phyloP scores from a whole-genome alignment of 2,888 invertebrate species.

The Drosophila rellima region DNA sequence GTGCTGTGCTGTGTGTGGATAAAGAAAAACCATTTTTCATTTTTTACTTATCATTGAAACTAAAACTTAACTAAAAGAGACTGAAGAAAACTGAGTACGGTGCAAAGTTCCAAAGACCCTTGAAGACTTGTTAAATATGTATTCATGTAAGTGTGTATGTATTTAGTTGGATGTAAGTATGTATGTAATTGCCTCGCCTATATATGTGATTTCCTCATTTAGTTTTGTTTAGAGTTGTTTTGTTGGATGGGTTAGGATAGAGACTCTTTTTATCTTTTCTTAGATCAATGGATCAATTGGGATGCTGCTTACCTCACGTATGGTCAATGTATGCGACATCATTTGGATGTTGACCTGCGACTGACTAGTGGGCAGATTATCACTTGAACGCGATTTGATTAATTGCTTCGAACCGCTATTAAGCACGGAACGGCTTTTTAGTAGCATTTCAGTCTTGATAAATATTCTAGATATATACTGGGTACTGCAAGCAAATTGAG shows the following conservation, averaged over 20 bases:
- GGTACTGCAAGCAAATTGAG: constrained; percentile 88
- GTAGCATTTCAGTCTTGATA: constrained; percentile 96
- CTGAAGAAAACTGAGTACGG: constrained; percentile 22
- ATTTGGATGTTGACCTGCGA: constrained; percentile 97
- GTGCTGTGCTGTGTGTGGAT: constrained; percentile 53
- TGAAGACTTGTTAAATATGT: constrained; percentile 19
- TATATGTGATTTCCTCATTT: constrained; percentile 29
- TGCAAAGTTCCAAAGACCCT: constrained; percentile 51
- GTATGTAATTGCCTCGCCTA: constrained; percentile 15
- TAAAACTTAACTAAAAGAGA: constrained; percentile 41
- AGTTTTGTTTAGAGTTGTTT: constrained; percentile 12
- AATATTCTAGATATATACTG: constrained; percentile 97
- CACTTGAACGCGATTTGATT: constrained; percentile 93
- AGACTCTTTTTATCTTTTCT: not conserved
- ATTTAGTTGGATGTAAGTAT: too few relatives aligned
- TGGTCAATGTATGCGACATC: constrained; percentile 97
- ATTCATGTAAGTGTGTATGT: too few relatives aligned
- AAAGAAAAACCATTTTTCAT: constrained; percentile 31
- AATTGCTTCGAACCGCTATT: constrained; percentile 90
- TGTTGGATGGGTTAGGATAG: not conserved
- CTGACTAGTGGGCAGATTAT: constrained; percentile 96
- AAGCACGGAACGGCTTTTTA: constrained; percentile 94
- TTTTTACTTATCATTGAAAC: constrained; percentile 10
- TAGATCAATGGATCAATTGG: not conserved
- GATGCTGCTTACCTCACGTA: constrained; percentile 91